Base-by-base conservation (phyloP, 2,113 vertebrate species). In the Bubo blakistoni region DNA sequence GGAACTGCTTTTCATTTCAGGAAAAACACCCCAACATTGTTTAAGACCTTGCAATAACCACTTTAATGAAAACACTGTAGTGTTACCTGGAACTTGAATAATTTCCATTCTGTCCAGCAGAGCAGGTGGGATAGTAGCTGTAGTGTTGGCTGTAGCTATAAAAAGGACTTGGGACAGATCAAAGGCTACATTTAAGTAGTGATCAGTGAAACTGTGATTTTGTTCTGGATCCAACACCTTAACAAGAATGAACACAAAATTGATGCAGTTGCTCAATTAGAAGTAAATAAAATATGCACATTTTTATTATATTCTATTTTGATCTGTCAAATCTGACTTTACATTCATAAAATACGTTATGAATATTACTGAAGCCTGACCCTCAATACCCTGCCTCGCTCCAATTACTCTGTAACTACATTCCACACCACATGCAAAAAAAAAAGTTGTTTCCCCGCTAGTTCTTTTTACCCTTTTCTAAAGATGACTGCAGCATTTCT, bases 101-200 rank as follows among this genome's bases (percentile, higher is more conserved):
- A 99, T 97, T 96, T 99, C 99, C 99, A 99, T 99, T 74, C 99
- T 98, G 98, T 99, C 99, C 97, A 99, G 94, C 81, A 99, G 97
- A 30, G 99, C 99, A 0, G 99, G 98, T 22, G 99, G 99, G 65
- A 99, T 99, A 29, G 99, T 99, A 1, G 99, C 98, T 6, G 98
- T 99, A 13, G 98, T 99, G 94, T 99, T 99, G 65, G 99, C 99
- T 2, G 99, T 99, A 61, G 99, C 99, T 52, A 99, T 99, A 74
- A 99, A 99, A 65, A 99, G 99, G 61, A 99, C 99, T 98, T 99
- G 99, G 47, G 99, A 99, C 91, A 99, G 98, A 97, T 99, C 99
- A 92, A 99, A 99, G 86, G 99, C 98, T 80, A 99, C 99, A 6
- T 99, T 99, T 34, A 99, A 98, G 96, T 99, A 99, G 97, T 99